A percentile compares a stretch with the other conserved stretches of the same genome.
Evolutionary conservation across 2,113 vertebrate genomes (phyloP).

Genomic region (Phylloscopus trochilus): DNA sequence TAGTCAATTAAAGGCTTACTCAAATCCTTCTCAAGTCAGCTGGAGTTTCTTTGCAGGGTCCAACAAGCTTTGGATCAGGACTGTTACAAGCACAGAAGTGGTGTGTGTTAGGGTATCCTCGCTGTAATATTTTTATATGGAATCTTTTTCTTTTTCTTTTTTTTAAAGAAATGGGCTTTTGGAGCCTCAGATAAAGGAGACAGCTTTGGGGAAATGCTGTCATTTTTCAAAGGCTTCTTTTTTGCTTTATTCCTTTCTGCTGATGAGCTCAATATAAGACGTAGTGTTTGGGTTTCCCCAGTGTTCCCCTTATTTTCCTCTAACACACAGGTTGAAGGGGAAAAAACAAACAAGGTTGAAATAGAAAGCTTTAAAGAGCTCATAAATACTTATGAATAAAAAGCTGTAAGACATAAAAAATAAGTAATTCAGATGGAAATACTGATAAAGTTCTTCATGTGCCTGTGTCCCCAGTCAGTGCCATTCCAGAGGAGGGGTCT

Average conservation of each 20-base stretch:
- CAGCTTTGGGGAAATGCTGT: neutral
- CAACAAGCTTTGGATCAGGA: neutral
- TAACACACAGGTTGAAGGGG: neutral
- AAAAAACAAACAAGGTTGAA: neutral
- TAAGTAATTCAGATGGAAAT: neutral
- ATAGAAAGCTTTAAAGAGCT: neutral
- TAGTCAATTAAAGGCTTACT: conserved; percentile 49
- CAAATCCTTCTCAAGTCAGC: conserved; percentile 22
- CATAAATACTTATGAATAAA: neutral
- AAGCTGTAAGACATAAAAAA: neutral
- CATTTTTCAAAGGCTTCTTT: neutral
- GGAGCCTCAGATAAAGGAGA: neutral
- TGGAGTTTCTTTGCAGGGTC: neutral
- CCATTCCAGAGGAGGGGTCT: fast-evolving
- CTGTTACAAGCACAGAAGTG: neutral
- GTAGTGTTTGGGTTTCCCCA: neutral
- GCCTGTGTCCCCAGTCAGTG: neutral
- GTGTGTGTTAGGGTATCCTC: neutral
- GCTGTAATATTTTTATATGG: neutral
- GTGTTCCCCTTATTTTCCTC: neutral
- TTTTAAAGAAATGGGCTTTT: neutral
- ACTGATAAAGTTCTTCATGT: neutral
- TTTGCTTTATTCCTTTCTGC: neutral
- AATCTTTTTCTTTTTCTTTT: neutral
- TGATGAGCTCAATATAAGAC: neutral